Conservation (phyloP, 2,888 invertebrate genomes). For the Macaria liturata region DNA sequence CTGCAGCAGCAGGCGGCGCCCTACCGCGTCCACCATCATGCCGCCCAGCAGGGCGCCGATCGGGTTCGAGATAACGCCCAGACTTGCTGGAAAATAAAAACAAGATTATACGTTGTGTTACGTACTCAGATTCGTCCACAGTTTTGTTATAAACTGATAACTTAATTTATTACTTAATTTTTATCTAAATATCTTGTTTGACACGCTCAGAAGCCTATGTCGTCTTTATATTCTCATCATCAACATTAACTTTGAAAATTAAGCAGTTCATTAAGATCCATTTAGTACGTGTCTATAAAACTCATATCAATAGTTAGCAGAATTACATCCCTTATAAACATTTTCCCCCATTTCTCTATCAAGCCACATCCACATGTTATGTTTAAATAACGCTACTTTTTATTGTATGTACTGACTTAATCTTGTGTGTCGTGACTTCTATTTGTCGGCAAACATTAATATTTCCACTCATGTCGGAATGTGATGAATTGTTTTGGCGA, state of each 20-base stretch:
- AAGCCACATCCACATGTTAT: constrained; percentile 3
- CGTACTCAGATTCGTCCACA: too few species aligned
- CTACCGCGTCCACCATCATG: constrained; percentile 86
- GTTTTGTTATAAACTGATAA: too few species aligned
- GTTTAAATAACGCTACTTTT: constrained; percentile 18
- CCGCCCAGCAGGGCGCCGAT: constrained; percentile 88
- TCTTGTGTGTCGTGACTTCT: constrained; percentile 3
- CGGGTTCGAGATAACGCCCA: constrained; percentile 89
- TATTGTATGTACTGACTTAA: constrained; percentile 14
- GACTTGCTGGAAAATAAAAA: constrained; percentile 78
- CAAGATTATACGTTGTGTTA: neutral
- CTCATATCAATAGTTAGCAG: too few species aligned
- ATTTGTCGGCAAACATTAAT: constrained; percentile 35
- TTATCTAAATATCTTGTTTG: too few species aligned
- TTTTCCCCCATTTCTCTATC: constrained; percentile 7
- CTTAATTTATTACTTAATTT: too few species aligned
- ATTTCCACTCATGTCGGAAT: constrained; percentile 36
- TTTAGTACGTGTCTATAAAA: too few species aligned
- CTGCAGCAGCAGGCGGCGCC: constrained; percentile 85
- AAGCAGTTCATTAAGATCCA: too few species aligned
- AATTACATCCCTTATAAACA: too few species aligned
- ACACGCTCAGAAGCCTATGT: too few species aligned
- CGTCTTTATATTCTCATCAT: too few species aligned
- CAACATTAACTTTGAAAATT: too few species aligned
- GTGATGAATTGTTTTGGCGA: constrained; percentile 9